Percentiles rank a stretch among this genome's conserved stretches.
Conservation (phyloP, 2,888 invertebrate genomes). For the Protula sp. region DNA sequence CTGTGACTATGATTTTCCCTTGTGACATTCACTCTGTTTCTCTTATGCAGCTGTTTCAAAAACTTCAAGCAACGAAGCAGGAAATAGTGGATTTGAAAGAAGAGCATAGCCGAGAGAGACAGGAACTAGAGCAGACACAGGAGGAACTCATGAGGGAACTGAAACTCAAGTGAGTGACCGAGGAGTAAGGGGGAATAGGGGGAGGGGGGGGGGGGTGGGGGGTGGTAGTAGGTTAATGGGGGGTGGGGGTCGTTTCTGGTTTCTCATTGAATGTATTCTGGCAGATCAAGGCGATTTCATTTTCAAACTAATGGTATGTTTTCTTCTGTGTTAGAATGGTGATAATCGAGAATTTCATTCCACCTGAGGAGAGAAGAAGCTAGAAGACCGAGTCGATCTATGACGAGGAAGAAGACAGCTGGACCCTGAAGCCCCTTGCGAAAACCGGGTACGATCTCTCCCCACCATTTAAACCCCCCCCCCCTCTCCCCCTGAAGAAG, state of each 20-base stretch:
- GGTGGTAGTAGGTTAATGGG: too few relatives aligned
- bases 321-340: constrained; percentile 25
- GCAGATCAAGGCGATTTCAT: too few relatives aligned
- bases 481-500: too few relatives aligned
- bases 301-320: too few relatives aligned
- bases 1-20: too few relatives aligned
- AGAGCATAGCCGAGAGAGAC: constrained; percentile 83
- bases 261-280: too few relatives aligned
- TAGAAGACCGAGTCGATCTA: constrained; percentile 69
- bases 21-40: too few relatives aligned
- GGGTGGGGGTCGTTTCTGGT: too few relatives aligned
- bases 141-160: constrained; percentile 84
- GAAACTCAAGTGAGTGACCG: constrained; percentile 68
- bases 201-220: too few relatives aligned
- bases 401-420: constrained; percentile 77
- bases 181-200: too few relatives aligned
- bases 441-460: constrained; percentile 48
- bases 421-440: constrained; percentile 58
- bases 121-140: constrained; percentile 85
- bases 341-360: constrained; percentile 55
- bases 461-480: too few relatives aligned
- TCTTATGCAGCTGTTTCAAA: constrained; percentile 67
- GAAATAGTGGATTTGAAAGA: constrained; percentile 78
- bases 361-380: constrained; percentile 67
- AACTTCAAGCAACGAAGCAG: constrained; percentile 69